A percentile compares a stretch with the other conserved stretches of the same genome.
phyloP scores from a whole-genome alignment of 2,797 vertebrate species.

The Coccyzus lansbergi region DNA sequence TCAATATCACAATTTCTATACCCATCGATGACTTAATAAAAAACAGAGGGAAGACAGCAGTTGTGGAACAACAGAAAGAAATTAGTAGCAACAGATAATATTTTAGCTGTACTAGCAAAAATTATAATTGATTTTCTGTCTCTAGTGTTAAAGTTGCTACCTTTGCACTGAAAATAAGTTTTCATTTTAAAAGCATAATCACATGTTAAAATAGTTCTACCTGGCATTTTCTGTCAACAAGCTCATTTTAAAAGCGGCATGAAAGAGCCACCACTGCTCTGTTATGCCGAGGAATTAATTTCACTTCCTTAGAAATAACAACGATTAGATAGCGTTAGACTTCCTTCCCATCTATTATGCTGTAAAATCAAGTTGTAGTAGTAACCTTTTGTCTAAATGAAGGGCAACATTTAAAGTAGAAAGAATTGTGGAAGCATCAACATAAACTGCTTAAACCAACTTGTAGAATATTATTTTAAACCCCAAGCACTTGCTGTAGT shows the following conservation, averaged over 20 bases:
- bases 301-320: neutral
- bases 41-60: neutral
- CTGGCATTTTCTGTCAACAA: constrained; percentile 10
- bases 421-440: neutral
- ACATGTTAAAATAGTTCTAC: neutral
- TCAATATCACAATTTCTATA: neutral
- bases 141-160: constrained; percentile 32
- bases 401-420: neutral
- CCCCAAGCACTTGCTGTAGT: neutral
- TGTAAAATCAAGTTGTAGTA: neutral
- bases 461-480: neutral
- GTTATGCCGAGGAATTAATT: neutral
- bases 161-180: constrained; percentile 44
- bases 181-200: constrained; percentile 30
- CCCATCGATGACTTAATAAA: neutral
- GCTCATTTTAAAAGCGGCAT: neutral
- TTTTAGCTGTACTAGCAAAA: constrained; percentile 58
- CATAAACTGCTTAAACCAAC: neutral
- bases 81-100: constrained; percentile 47
- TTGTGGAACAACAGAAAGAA: constrained; percentile 45
- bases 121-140: constrained; percentile 70
- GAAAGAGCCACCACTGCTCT: neutral
- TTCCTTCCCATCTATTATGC: neutral
- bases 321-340: neutral
- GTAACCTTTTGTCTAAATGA: neutral